These are phyloP conservation scores for Eublepharis macularius DNA, from an alignment of 2,113 vertebrate species.

Conservation along the genomic window DNA sequence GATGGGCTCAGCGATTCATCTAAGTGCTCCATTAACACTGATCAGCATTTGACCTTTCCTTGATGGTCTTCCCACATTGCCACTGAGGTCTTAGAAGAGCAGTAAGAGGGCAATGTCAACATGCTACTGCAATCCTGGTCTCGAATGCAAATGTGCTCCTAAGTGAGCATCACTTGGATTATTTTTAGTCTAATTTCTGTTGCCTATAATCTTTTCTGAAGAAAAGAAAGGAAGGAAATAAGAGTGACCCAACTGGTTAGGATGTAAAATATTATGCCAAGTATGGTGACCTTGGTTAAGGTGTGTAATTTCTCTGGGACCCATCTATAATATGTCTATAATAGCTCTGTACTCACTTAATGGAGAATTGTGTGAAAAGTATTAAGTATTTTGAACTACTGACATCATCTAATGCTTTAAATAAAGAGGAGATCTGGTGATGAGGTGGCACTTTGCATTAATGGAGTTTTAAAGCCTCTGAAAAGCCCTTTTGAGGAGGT, in stretches of 20 bases:
- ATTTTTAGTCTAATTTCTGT: neutral
- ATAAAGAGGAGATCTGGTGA: neutral
- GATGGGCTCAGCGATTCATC: neutral
- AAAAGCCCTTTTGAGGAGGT: neutral
- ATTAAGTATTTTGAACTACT: neutral
- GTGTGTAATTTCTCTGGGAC: neutral
- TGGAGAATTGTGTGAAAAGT: neutral
- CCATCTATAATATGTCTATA: neutral
- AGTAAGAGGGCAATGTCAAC: neutral
- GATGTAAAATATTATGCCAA: neutral
- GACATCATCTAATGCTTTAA: constrained; percentile 2
- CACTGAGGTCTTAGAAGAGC: neutral
- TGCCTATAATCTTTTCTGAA: neutral
- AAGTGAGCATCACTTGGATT: neutral
- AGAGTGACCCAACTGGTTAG: neutral
- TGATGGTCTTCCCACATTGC: neutral
- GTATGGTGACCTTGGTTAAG: neutral
- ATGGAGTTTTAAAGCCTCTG: neutral
- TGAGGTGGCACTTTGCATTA: neutral
- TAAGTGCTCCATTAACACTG: constrained; percentile 13
- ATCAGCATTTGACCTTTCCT: constrained; percentile 10
- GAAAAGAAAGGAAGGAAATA: neutral
- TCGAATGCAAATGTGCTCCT: neutral
- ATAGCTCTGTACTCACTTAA: neutral
- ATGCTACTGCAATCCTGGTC: neutral